Evolutionary conservation across 2,888 invertebrate genomes (phyloP), one percentile per base, ranked within the genome.

Genomic region (Autographa gamma): DNA sequence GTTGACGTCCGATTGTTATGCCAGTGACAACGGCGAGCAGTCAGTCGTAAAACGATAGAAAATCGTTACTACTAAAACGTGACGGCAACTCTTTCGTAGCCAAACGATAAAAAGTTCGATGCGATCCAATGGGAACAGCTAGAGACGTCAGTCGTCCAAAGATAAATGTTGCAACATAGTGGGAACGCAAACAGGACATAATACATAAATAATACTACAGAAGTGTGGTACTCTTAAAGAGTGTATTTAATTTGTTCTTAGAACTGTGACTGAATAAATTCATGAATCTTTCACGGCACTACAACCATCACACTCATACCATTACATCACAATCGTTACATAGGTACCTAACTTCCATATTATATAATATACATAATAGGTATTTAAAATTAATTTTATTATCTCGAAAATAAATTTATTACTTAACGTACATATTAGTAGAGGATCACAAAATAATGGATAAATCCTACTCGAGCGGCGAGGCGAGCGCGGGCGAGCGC

Each of bases 211-310:
- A 59, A 89, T 88, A 88, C 82, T 71, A 80, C 32, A 60, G 5
- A 7, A 32, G 63, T 80, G 18, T 73, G 58, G 68, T 79, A 92
- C 93, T 93, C 93, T 93, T 86, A 89, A 81, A 93, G 93, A 93
- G 93, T 92, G 85, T 90, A 86, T 87, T 91, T 85, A 84, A 80
- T 88, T 92, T 87, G 93, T 93, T 93, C 93, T 93, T 93, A 85
- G 93, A 93, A 93, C 93, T 88, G 85, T 85, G 87, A 84, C 80
- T 80, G 80, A 86, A 88, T 88, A 86, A 88, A 90, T 88, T 87
- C 90, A 74, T 76, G 60, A 74, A 82, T 75, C 66, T 76, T 73
- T 70, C 68, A 72, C 83, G 80, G 78, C 81, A 81, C 83, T 67
- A 75, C 79, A 77, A 78, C 68, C 80, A 77, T 83, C 86, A 88